These are phyloP conservation scores for Tachyglossus aculeatus DNA, from an alignment of 2,797 vertebrate species.

Conservation along the genomic window DNA sequence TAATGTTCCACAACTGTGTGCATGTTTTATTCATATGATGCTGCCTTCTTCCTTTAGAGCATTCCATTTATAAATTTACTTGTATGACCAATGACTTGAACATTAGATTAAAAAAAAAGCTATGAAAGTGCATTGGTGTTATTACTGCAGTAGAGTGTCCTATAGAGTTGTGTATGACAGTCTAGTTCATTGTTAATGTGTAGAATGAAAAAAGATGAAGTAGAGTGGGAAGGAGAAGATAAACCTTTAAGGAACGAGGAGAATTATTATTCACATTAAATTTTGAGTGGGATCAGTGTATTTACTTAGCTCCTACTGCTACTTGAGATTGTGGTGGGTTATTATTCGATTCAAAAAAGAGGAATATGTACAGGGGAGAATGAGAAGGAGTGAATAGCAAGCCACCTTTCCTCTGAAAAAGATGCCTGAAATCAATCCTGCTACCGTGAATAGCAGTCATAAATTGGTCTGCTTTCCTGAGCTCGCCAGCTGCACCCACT, in stretches of 20 bases:
- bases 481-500: slow-evolving; percentile 27
- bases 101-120: no score
- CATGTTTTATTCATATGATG: no score
- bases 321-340: slow-evolving; percentile 25
- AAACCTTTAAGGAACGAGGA: slow-evolving; percentile 20
- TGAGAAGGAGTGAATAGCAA: slow-evolving; percentile 12
- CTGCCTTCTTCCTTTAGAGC: no score
- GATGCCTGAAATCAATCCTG: slow-evolving; percentile 46
- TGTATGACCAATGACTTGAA: no score
- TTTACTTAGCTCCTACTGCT: slow-evolving; percentile 28
- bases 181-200: neutral
- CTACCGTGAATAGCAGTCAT: slow-evolving; percentile 13
- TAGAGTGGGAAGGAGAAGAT: slow-evolving; percentile 3
- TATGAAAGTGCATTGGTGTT: neutral
- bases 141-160: neutral
- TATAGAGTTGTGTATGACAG: neutral
- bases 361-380: slow-evolving; percentile 10
- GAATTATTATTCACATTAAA: slow-evolving; percentile 28
- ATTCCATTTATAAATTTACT: no score
- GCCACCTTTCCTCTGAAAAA: slow-evolving; percentile 16
- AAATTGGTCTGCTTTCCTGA: slow-evolving; percentile 42
- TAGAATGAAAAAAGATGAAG: neutral
- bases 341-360: slow-evolving; percentile 25
- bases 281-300: neutral
- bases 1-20: no score